Conservation (phyloP, 1,140 invertebrate genomes). For the Macrocentrus cingulum region DNA sequence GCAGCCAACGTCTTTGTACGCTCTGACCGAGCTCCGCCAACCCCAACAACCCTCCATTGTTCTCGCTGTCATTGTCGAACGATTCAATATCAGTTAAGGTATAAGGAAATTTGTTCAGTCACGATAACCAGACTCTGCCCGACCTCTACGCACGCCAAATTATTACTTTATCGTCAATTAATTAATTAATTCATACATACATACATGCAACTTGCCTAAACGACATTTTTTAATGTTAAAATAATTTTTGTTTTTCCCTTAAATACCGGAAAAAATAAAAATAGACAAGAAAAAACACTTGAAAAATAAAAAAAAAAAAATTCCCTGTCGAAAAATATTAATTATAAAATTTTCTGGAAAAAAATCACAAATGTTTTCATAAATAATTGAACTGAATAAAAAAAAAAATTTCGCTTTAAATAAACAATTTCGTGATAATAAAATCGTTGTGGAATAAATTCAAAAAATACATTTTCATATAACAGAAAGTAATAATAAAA, state of each 20-base stretch:
- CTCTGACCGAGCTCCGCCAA: background rate
- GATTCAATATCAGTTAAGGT: background rate
- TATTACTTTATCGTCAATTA: background rate
- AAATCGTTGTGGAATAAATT: no score
- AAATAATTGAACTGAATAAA: no score
- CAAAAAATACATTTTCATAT: no score
- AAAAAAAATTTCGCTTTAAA: no score
- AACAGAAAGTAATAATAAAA: background rate
- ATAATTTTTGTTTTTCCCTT: background rate
- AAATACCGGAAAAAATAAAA: background rate
- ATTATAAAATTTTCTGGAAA: no score
- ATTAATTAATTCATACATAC: background rate
- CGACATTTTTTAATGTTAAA: background rate
- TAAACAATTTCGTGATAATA: no score
- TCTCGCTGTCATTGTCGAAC: conserved; percentile 1
- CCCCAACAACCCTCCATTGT: conserved; percentile 6
- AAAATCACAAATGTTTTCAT: no score
- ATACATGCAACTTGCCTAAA: no score
- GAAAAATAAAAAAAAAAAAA: no score
- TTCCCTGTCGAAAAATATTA: no score
- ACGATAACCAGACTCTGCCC: conserved; percentile 13
- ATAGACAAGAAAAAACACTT: no score
- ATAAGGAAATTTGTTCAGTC: background rate
- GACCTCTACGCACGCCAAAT: background rate
- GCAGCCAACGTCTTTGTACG: background rate